Conservation (phyloP, 92 coral and sea anemone species). For the Palythoa grandiflora region DNA sequence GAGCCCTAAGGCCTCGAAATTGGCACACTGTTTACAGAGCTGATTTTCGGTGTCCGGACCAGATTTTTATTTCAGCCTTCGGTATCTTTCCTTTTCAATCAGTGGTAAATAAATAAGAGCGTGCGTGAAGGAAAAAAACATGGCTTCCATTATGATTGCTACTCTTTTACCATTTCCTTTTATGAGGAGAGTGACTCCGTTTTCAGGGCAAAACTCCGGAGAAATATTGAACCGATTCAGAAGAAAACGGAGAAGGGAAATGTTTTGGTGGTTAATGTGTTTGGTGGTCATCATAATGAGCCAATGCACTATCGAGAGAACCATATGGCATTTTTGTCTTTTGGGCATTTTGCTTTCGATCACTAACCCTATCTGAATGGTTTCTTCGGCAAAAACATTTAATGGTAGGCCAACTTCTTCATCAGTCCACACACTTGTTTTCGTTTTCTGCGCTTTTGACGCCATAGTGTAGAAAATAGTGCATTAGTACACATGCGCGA, state of each 20-base stretch:
- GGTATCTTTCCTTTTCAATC: conserved; percentile 16
- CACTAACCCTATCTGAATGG: too few species aligned
- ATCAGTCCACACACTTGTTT: too few species aligned
- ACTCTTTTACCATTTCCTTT: conserved; percentile 6
- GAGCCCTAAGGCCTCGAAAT: too few species aligned
- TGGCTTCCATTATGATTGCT: neutral
- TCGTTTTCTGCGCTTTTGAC: neutral
- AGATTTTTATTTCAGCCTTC: conserved; percentile 1
- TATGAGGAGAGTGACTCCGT: conserved; percentile 17
- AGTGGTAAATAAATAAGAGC: neutral
- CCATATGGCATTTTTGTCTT: conserved; percentile 3
- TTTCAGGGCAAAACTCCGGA: too few species aligned
- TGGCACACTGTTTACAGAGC: too few species aligned
- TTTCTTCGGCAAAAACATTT: too few species aligned
- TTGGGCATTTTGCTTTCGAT: too few species aligned
- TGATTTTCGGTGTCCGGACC: too few species aligned
- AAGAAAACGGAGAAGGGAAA: neutral
- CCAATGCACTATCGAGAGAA: conserved; percentile 13
- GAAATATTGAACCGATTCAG: neutral
- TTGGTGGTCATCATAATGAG: conserved; percentile 8
- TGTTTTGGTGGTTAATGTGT: neutral
- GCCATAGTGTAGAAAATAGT: too few species aligned
- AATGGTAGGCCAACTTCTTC: too few species aligned
- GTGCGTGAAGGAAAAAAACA: neutral
- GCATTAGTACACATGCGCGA: too few species aligned